Evolutionary conservation across 2,888 invertebrate species (phyloP), one percentile per base, ranked within the genome.

Genomic region (Nysson spinosus): DNA sequence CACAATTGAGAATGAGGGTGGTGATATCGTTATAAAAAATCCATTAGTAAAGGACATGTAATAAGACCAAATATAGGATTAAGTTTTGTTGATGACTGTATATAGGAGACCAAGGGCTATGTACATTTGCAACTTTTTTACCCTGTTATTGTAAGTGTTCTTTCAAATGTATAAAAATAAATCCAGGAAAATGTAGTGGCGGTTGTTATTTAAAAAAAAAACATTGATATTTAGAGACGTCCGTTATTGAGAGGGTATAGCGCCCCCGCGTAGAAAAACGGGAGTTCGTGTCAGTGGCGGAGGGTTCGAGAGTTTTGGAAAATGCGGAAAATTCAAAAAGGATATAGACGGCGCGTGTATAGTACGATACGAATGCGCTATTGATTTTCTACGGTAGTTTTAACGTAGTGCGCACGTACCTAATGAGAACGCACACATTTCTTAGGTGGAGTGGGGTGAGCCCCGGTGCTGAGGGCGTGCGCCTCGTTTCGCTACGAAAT

Each of bases 1-100:
- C 66, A 90, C 90, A 71, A 92, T 95, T 72, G 93, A 94, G 82
- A 91, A 93, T 79, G 95, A 96, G 88, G 95, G 95, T 35, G 93
- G 93, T 85, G 93, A 94, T 83, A 88, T 89, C 77, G 88, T 90
- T 7, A 88, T 91, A 39, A 92, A 89, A 85, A 92, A 92, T 88
- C 84, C 90, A 80, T 75, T 71, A 3, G 0, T 65, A 1, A 80
- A 78, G 42, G 78, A 77, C 1, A 16, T 17, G 19, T 42, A 14
- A 30, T 5, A 32, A 19, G 3, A 28, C 11, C 5, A 7, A 22
- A 39, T 2, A 1, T 16, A 12, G 2, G 17, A n/a, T 12, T 12
- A 22, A n/a, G 5, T 2, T 4, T 4, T 9, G 6, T 1, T 0
- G 1, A 1, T n/a, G n/a, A 28, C 0, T 22, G 7, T 32, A 14